Conservation (phyloP, 2,888 invertebrate genomes). For the Ferdinandea cuprea region DNA sequence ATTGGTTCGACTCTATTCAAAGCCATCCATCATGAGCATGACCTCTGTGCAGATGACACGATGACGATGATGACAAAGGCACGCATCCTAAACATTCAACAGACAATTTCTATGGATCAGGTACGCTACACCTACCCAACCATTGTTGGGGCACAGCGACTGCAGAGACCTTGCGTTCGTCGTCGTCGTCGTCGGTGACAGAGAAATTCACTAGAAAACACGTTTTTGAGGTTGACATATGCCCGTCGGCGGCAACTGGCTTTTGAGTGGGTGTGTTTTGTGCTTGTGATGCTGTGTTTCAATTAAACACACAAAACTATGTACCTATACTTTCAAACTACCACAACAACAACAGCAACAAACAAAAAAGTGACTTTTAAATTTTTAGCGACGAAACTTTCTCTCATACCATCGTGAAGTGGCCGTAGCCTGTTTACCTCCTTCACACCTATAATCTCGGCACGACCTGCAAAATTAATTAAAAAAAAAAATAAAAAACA, state of each 20-base stretch:
- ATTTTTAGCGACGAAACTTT: neutral
- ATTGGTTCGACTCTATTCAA: too few species aligned
- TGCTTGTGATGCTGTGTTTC: neutral
- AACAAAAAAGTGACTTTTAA: neutral
- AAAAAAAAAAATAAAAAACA: too few species aligned
- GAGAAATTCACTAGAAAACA: neutral
- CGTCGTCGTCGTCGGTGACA: neutral
- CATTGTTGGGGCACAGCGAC: neutral
- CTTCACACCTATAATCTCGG: too few species aligned
- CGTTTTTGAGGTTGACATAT: conserved; percentile 4
- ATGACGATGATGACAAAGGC: neutral
- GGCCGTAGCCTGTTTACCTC: neutral
- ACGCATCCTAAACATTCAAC: neutral
- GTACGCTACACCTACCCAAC: too few species aligned
- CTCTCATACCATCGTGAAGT: neutral
- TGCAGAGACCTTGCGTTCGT: neutral
- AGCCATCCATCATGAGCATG: too few species aligned
- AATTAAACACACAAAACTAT: neutral
- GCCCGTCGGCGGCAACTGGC: neutral
- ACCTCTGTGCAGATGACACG: neutral
- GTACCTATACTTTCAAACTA: neutral
- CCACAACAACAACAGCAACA: too few species aligned
- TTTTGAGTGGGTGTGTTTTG: neutral
- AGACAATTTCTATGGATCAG: neutral
- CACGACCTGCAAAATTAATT: neutral